Percentiles rank a stretch among this genome's conserved stretches.
Evolutionary conservation across 1,140 invertebrate species (phyloP).

Genomic region (Amyelois transitella): DNA sequence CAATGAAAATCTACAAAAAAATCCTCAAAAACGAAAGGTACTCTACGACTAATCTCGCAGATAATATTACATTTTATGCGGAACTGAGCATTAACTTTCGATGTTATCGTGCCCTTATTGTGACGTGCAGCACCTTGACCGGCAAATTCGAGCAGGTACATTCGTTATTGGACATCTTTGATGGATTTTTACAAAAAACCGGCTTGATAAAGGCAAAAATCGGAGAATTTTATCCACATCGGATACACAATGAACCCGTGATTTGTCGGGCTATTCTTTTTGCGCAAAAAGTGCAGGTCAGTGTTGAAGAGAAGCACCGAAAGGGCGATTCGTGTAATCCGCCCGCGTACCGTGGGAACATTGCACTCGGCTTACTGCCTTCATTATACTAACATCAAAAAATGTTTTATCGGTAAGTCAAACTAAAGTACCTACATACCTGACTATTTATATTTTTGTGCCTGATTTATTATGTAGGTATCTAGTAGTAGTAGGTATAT

Average conservation of each 20-base stretch:
- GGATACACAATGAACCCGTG: constrained; percentile 52
- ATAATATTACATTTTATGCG: constrained; percentile 44
- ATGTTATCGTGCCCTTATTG: constrained; percentile 62
- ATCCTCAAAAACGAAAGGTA: background rate
- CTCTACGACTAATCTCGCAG: background rate
- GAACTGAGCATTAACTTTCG: constrained; percentile 48
- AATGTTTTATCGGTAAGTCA: background rate
- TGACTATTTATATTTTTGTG: background rate
- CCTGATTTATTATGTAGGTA: background rate
- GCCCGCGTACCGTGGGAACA: constrained; percentile 56
- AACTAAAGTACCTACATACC: background rate
- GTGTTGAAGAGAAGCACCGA: constrained; percentile 58
- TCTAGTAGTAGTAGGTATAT: too few relatives aligned
- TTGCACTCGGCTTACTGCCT: constrained; percentile 3
- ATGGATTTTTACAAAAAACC: constrained; percentile 56
- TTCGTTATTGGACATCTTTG: constrained; percentile 47
- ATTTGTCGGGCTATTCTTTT: constrained; percentile 66
- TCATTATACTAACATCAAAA: constrained; percentile 2
- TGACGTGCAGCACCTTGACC: constrained; percentile 64
- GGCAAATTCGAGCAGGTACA: constrained; percentile 64
- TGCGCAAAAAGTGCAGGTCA: constrained; percentile 65
- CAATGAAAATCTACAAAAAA: too few relatives aligned
- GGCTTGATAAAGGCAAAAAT: constrained; percentile 42
- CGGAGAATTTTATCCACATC: constrained; percentile 44
- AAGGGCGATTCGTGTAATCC: constrained; percentile 68